Percentiles rank a stretch among this genome's conserved stretches.
phyloP scores from a whole-genome alignment of 2,888 invertebrate genomes.

The Hirtodrosophila alboralis region DNA sequence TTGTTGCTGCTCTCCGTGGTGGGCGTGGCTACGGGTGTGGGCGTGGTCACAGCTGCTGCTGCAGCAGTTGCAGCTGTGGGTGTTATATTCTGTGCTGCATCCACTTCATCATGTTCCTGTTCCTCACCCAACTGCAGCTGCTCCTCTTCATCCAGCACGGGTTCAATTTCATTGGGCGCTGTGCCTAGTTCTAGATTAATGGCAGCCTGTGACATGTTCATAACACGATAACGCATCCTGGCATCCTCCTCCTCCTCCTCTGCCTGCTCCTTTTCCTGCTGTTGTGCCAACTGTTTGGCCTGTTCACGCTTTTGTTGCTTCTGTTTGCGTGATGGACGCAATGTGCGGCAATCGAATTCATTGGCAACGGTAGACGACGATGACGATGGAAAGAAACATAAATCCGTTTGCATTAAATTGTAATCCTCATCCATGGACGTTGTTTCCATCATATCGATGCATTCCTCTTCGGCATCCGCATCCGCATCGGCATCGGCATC shows the following conservation, averaged over 20 bases:
- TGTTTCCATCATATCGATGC: conserved; percentile 84
- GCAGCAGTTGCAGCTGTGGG: conserved; percentile 4
- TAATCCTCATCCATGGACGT: conserved; percentile 84
- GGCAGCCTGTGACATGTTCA: conserved; percentile 80
- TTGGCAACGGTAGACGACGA: conserved; percentile 34
- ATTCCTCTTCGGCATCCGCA: conserved; percentile 86
- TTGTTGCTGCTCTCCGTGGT: conserved; percentile 79
- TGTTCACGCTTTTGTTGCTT: conserved; percentile 66
- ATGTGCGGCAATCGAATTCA: conserved; percentile 81
- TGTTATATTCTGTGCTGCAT: neutral
- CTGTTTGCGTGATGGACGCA: conserved; percentile 81
- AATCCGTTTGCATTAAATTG: conserved; percentile 82
- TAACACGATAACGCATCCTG: conserved; percentile 74
- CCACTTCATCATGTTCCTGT: conserved; percentile 1
- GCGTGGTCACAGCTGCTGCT: conserved; percentile 16
- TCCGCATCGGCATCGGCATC: conserved; percentile 86
- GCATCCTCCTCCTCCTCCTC: conserved; percentile 60
- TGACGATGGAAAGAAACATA: conserved; percentile 79
- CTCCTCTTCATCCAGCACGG: conserved; percentile 30
- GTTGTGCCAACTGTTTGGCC: conserved; percentile 35
- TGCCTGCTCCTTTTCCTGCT: conserved; percentile 49
- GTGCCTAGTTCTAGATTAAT: conserved; percentile 62
- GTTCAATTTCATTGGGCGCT: conserved; percentile 56
- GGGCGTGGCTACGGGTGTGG: conserved; percentile 56
- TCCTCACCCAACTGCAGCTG: conserved; percentile 26